Base-by-base conservation (phyloP, 2,888 invertebrate species). In the Aspidiotus rigidus region DNA sequence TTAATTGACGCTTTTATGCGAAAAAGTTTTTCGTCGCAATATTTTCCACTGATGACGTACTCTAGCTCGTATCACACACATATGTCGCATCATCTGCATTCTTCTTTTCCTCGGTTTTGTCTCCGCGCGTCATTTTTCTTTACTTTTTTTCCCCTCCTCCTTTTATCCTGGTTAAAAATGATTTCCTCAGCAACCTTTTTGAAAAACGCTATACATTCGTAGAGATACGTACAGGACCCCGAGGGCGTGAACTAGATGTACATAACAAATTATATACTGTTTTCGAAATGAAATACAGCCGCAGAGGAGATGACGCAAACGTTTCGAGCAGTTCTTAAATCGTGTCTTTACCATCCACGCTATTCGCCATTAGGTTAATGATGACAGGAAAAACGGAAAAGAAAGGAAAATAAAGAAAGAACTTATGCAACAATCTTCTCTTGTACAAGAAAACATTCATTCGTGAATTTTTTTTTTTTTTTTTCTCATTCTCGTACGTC, bases 351-450 rank as follows among this genome's bases (percentile, higher is more conserved):
- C 11, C 40, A 28, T 64, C 64, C 54, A 64, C 57, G 57, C 28
- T 57, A 66, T 57, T 64, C 66, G 66, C 66, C 60, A 66, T 66
- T 66, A 66, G 59, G 49, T 66, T 66, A 66, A 66, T 66, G 66
- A 59, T 41, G 64, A 60, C 60, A 17, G 59, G 49, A 66, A 41
- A 39, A 54, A 28, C 28, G 28, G 28, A 28, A 28, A 28, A 28
- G 28, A 28, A 28, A 28, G 28, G 28, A 28, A 28, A 28, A 28
- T 28, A 53, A 64, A 28, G 59, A 57, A 59, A 44, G 49, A 64
- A 66, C 66, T 66, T 66, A 66, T 66, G 66, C 66, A 66, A 66
- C 59, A 11, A 49, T n/a, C 49, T n/a, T 11, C 49, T 13, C 49
- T 49, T n/a, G 49, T 28, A 28, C 28, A 28, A 28, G 28, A 28